Conservation (phyloP, 2,797 vertebrate species). For the Hemitrygon akajei region DNA sequence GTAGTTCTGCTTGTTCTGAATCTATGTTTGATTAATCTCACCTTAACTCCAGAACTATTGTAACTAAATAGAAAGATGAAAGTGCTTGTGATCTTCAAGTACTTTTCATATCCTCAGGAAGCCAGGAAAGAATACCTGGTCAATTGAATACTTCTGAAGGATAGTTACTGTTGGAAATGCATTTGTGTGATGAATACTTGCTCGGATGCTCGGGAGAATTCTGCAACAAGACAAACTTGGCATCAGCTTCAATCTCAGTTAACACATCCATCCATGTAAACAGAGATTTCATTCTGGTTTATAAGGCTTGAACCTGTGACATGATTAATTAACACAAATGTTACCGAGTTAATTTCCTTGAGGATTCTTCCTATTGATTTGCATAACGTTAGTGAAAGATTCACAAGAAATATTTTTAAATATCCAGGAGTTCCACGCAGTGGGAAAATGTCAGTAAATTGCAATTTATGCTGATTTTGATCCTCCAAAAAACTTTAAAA, state of each 20-base stretch:
- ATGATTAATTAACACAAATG: neutral
- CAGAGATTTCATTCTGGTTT: neutral
- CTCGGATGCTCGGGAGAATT: neutral
- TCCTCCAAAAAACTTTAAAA: neutral
- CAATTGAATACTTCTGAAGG: too few species aligned
- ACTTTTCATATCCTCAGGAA: too few species aligned
- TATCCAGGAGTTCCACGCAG: neutral
- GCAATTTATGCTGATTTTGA: neutral
- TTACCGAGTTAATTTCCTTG: neutral
- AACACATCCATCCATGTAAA: neutral
- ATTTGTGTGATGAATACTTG: neutral
- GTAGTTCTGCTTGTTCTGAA: neutral
- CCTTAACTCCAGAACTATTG: neutral
- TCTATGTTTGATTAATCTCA: neutral
- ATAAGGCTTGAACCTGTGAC: neutral
- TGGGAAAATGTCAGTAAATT: neutral
- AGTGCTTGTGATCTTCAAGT: too few species aligned
- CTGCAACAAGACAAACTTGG: too few species aligned
- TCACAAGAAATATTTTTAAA: neutral
- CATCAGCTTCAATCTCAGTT: neutral
- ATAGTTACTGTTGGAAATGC: neutral
- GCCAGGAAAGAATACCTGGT: too few species aligned
- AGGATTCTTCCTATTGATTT: neutral
- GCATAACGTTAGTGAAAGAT: neutral
- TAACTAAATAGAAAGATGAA: neutral